Conservation (phyloP, 2,113 vertebrate genomes). For the Microcebus ravelobensis region DNA sequence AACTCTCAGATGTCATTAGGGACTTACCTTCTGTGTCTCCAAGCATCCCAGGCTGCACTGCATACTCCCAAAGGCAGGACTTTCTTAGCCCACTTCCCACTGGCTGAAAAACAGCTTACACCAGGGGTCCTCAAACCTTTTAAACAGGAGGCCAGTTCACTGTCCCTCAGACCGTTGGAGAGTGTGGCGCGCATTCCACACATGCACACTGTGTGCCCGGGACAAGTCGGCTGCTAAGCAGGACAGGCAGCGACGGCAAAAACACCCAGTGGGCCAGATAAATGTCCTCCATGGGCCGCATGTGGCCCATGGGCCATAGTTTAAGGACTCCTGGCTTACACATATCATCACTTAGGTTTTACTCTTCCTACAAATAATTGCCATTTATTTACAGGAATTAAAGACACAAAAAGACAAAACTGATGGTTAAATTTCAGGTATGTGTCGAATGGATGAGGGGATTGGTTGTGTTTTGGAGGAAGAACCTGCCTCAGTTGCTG, state of each 20-base stretch:
- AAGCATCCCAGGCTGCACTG: background rate
- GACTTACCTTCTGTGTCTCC: background rate
- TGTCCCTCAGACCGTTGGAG: no score
- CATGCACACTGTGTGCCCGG: no score
- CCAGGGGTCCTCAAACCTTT: no score
- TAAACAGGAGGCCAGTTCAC: no score
- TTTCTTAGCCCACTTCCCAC: background rate
- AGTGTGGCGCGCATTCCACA: no score
- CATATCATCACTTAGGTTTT: background rate
- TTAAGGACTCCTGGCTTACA: no score
- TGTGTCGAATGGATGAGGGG: accelerated
- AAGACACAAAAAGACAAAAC: background rate
- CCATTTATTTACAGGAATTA: background rate
- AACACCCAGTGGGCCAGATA: no score
- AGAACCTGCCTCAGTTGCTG: background rate
- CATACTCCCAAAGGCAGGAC: background rate
- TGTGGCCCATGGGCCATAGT: no score
- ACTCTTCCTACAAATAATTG: background rate
- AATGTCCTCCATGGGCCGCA: no score
- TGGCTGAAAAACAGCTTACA: background rate
- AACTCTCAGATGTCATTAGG: background rate
- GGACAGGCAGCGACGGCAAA: no score
- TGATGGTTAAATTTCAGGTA: background rate
- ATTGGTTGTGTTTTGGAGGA: background rate
- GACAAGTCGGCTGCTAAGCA: no score